phyloP scores from a whole-genome alignment of 2,113 vertebrate species.

The Ramphastos sulfuratus region DNA sequence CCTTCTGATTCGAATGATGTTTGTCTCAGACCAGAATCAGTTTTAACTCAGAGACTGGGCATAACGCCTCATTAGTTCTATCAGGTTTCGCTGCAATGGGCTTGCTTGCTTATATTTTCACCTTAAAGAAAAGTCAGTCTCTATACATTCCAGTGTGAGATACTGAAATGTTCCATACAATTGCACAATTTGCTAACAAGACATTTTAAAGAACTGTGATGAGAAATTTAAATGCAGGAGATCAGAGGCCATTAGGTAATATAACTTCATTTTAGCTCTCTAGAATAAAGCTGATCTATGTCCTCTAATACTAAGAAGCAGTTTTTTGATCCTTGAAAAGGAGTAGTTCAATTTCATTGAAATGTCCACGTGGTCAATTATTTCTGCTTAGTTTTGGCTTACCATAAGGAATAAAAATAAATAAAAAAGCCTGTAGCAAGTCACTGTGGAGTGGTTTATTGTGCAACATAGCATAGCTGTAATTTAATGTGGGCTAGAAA shows the following conservation, averaged over 20 bases:
- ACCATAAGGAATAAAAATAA: neutral
- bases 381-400: constrained; percentile 21
- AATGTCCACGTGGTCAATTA: neutral
- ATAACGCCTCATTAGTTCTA: neutral
- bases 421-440: neutral
- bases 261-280: neutral
- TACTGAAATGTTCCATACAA: neutral
- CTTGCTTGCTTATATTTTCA: neutral
- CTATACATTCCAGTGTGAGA: neutral
- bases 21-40: neutral
- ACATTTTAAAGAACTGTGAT: neutral
- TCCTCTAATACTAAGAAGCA: neutral
- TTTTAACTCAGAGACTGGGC: neutral
- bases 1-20: neutral
- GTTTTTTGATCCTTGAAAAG: constrained; percentile 21
- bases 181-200: neutral
- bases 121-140: neutral
- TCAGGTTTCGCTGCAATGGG: neutral
- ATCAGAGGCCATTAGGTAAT: neutral
- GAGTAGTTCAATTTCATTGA: neutral
- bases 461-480: neutral
- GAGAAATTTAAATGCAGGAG: constrained; percentile 12
- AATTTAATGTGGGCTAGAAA: constrained; percentile 26
- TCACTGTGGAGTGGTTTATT: neutral
- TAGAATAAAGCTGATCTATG: constrained; percentile 16